A percentile compares a stretch with the other conserved stretches of the same genome.
Evolutionary conservation across 2,797 vertebrate species (phyloP).

Genomic region (Danio aesculapii): DNA sequence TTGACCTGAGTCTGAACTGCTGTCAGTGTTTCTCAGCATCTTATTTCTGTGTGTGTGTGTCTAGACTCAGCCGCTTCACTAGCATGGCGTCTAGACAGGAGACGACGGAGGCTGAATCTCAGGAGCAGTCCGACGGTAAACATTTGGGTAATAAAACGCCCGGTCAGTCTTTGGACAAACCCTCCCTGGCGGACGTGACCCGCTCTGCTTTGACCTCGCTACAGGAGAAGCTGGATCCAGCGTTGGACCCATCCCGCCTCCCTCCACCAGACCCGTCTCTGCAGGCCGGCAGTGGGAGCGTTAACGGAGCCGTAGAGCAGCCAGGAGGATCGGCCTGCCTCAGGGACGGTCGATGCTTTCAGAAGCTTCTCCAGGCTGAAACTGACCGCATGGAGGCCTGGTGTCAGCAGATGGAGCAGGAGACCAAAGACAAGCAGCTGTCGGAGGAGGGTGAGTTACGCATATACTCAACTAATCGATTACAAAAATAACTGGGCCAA

Average conservation of each 20-base stretch:
- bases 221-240: slow-evolving; percentile 85
- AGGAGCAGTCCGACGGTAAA: slow-evolving; percentile 79
- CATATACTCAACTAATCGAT: no score
- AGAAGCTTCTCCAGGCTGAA: slow-evolving; percentile 97
- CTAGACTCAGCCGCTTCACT: slow-evolving; percentile 95
- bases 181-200: slow-evolving; percentile 77
- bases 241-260: slow-evolving; percentile 95
- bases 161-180: slow-evolving; percentile 73
- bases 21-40: not conserved
- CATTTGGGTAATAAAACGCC: slow-evolving; percentile 81
- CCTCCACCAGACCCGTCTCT: slow-evolving; percentile 93
- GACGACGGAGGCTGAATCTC: slow-evolving; percentile 84
- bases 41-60: slow-evolving; percentile 81
- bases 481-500: no score
- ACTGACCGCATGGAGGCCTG: slow-evolving; percentile 97
- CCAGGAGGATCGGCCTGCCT: slow-evolving; percentile 91
- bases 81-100: slow-evolving; percentile 97
- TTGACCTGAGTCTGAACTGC: not conserved
- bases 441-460: slow-evolving; percentile 89
- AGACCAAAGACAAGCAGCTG: slow-evolving; percentile 89
- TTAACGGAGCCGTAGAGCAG: slow-evolving; percentile 89
- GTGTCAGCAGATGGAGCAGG: slow-evolving; percentile 97
- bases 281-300: slow-evolving; percentile 84
- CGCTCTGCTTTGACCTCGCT: slow-evolving; percentile 81
- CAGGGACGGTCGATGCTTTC: slow-evolving; percentile 96